Evolutionary conservation across 2,113 vertebrate genomes (phyloP), one percentile per base, ranked within the genome.

Genomic region (Erinaceus europaeus): DNA sequence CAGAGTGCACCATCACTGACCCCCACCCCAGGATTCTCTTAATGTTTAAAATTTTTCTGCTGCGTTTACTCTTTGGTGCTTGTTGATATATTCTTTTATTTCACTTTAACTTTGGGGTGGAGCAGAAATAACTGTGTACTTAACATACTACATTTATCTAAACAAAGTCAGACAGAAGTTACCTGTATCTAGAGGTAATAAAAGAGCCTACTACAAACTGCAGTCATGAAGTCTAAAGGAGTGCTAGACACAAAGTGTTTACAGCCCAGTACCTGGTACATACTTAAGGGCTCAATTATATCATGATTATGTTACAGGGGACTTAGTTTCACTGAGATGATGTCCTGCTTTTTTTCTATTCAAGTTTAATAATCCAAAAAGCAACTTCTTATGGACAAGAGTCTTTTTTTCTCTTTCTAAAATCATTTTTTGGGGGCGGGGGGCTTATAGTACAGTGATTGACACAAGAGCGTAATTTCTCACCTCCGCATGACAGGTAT

Each of bases 51-150:
- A 90, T 86, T 71, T 78, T 23, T 78, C 59, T 78, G 64, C 29
- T 71, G n/a, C 21, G 82, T 55, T 55, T 89, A 32, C 42, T 93
- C 59, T 71, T 86, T 89, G n/a, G 67, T 50, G 23, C 36, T 67
- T 88, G 7, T n/a, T 74, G 59, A 79, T 90, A 86, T 83, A 62
- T 62, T 73, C 36, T 59, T 73, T 78, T 50, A 76, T 64, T 76
- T 80, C 80, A 91, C 61, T 85, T 85, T 48, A 42, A 59, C 78
- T 78, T 86, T 21, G 34, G 40, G 15, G 89, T 78, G 61, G 46
- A 83, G 25, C 40, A 89, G 83, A 78, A 86, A 86, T 86, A 91
- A 86, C 29, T 77, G 6, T 59, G 4, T 42, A 59, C 83, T 89
- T 68, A 83, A 86, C 61, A 34, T 5, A 91, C 38, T 40, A 85